A percentile compares a stretch with the other conserved stretches of the same genome.
Evolutionary conservation across 2,113 vertebrate genomes (phyloP).

Genomic region (Etheostoma spectabile): DNA sequence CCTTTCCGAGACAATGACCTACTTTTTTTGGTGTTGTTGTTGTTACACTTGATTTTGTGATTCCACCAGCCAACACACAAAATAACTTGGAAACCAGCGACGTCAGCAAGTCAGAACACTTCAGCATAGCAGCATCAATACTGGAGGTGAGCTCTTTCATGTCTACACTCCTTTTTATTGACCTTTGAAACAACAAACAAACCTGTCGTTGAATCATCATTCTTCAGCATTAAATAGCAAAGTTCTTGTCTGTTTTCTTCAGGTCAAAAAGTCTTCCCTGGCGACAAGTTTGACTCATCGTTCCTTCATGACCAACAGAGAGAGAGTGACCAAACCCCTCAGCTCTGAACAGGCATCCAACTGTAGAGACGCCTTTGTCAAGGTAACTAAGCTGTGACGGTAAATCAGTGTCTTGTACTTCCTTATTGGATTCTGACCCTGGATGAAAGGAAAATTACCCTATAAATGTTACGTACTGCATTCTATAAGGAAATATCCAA

Average conservation of each 20-base stretch:
- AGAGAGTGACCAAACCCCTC: slow-evolving; percentile 89
- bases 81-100: slow-evolving; percentile 92
- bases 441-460: neutral
- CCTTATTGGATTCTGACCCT: slow-evolving; percentile 15
- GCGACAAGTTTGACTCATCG: slow-evolving; percentile 87
- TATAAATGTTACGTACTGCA: neutral
- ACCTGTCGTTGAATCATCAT: neutral
- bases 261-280: slow-evolving; percentile 87
- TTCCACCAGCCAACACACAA: slow-evolving; percentile 81
- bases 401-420: slow-evolving; percentile 15
- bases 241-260: neutral
- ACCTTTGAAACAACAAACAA: neutral
- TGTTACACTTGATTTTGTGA: slow-evolving; percentile 15
- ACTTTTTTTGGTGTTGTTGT: neutral
- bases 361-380: slow-evolving; percentile 92
- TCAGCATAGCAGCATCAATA: slow-evolving; percentile 82
- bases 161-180: neutral
- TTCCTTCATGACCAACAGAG: slow-evolving; percentile 89
- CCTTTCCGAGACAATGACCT: neutral
- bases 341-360: slow-evolving; percentile 87
- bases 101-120: slow-evolving; percentile 85
- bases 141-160: slow-evolving; percentile 85
- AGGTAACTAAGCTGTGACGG: slow-evolving; percentile 81
- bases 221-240: neutral
- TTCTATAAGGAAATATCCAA: neutral